These are phyloP conservation scores for Brachypterus glaber DNA, from an alignment of 2,888 invertebrate genomes.

Conservation along the genomic window DNA sequence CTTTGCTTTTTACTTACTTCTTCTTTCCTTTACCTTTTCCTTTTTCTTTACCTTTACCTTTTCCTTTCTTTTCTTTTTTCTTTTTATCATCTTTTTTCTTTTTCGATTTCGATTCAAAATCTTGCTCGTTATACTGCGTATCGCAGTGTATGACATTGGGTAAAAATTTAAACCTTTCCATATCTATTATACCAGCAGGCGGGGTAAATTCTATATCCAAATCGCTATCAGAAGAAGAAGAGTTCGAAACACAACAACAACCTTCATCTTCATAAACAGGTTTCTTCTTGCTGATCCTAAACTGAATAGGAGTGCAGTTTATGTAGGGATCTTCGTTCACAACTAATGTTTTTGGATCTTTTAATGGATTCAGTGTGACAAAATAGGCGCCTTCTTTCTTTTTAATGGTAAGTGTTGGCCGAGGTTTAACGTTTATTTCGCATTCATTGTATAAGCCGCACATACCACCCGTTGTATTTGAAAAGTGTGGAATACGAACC, in stretches of 20 bases:
- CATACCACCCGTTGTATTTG: conserved; percentile 33
- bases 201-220: conserved; percentile 64
- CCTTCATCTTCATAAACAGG: conserved; percentile 43
- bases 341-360: conserved; percentile 49
- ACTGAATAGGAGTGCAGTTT: conserved; percentile 57
- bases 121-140: conserved; percentile 52
- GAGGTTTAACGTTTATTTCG: conserved; percentile 44
- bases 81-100: conserved; percentile 15
- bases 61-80: conserved; percentile 16
- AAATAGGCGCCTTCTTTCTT: conserved; percentile 56
- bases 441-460: conserved; percentile 32
- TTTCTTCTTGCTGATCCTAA: conserved; percentile 55
- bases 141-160: conserved; percentile 46
- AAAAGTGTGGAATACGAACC: conserved; percentile 22
- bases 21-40: conserved; percentile 15
- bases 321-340: conserved; percentile 58
- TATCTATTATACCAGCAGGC: conserved; percentile 57
- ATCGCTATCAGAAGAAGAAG: conserved; percentile 49
- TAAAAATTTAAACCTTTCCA: conserved; percentile 42
- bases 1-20: background rate
- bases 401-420: conserved; percentile 54
- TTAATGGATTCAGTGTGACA: conserved; percentile 58
- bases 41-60: conserved; percentile 14
- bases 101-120: conserved; percentile 29
- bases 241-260: conserved; percentile 24